Evolutionary conservation across 2,113 vertebrate species (phyloP), one percentile per base, ranked within the genome.

Genomic region (Patagioenas fasciata): DNA sequence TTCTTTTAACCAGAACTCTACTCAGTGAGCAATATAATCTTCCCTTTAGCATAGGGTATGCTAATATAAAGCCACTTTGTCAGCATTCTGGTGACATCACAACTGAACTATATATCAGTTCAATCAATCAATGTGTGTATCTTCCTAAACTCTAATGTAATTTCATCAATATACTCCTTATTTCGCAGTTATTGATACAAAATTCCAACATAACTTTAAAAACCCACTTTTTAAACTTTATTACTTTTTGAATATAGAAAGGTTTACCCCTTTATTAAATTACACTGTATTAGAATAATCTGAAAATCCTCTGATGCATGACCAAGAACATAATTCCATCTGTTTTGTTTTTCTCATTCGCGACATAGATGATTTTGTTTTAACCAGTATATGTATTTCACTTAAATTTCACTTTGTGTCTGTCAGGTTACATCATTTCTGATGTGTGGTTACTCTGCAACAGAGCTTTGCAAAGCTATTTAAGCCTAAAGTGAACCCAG

Each of bases 341-440:
- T 98, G 97, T 94, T 98, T 97, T 96, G 89, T 92, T 97, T 97
- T 97, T 88, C 93, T 96, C 90, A 95, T 97, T 97, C 94, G 95
- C 92, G 97, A 96, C 96, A 96, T 91, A 95, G 80, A 93, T 95
- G 72, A 96, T 97, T 97, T 97, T 97, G 80, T 94, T 98, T 97
- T 97, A 97, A 97, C 95, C 82, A 83, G 84, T 78, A 86, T 75
- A 94, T 42, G 93, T 91, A 95, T 98, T 98, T 97, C 86, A 62
- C 92, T 97, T 93, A 85, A 95, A 97, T 93, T 97, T 90, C 82
- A 96, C 96, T 96, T 97, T 93, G 94, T 93, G 78, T 97, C 96
- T 98, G 97, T 97, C 96, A 97, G 91, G 89, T 95, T 95, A 85
- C 95, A 98, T 97, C 80, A 97, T 80, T 92, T 95, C 83, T 97